These are phyloP conservation scores for Rhopalosiphum maidis DNA, from an alignment of 1,140 invertebrate genomes.

Conservation along the genomic window DNA sequence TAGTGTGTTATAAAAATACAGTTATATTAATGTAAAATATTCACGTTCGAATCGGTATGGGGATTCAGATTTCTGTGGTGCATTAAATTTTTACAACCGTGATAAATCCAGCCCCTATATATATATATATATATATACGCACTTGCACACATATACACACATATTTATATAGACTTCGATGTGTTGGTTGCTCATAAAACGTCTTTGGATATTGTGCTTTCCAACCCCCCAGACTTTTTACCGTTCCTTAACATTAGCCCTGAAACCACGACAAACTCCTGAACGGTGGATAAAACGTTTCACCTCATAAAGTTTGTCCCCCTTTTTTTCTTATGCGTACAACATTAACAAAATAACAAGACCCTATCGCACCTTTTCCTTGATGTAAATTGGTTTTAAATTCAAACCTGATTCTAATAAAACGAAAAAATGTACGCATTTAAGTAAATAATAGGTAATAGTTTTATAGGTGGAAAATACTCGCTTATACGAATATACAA, in stretches of 20 bases:
- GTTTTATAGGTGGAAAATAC: not conserved
- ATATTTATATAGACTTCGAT: conserved; percentile 47
- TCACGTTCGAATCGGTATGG: conserved; percentile 49
- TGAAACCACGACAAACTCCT: conserved; percentile 47
- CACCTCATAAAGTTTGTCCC: conserved; percentile 45
- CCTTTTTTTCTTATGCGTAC: conserved; percentile 1
- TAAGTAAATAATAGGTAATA: not conserved
- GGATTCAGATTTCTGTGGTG: conserved; percentile 51
- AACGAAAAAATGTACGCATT: not conserved
- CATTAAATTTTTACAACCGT: conserved; percentile 56
- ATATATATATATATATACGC: not conserved
- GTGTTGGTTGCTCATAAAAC: conserved; percentile 41
- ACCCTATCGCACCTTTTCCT: not conserved
- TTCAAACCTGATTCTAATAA: not conserved
- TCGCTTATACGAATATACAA: not conserved
- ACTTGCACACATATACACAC: not conserved
- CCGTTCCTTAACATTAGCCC: conserved; percentile 53
- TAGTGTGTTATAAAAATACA: conserved; percentile 46
- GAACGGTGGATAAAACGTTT: conserved; percentile 54
- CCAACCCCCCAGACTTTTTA: not conserved
- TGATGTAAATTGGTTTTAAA: conserved; percentile 52
- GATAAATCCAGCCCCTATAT: conserved; percentile 45
- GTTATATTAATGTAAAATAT: conserved; percentile 57
- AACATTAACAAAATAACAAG: not conserved
- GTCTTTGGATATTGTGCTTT: conserved; percentile 54